These are phyloP conservation scores for Archips xylosteana DNA, from an alignment of 2,888 invertebrate species.

Conservation along the genomic window DNA sequence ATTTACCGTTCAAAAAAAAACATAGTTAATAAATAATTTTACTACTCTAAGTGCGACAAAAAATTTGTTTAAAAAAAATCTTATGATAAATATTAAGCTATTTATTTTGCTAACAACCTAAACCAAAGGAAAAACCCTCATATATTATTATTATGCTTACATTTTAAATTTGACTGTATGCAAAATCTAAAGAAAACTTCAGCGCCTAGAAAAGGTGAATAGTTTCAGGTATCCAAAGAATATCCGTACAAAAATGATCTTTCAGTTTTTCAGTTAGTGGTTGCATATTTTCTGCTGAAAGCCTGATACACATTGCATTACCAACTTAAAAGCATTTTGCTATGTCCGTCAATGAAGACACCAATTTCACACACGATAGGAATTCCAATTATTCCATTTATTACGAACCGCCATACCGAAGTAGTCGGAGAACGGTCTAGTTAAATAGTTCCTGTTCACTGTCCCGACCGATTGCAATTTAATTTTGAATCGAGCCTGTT, in stretches of 20 bases:
- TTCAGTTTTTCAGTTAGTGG: neutral
- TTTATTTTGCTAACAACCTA: too few relatives aligned
- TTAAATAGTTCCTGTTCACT: slow-evolving; percentile 12
- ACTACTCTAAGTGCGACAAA: too few relatives aligned
- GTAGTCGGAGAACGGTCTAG: slow-evolving; percentile 27
- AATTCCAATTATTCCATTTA: slow-evolving; percentile 70
- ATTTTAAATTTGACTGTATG: too few relatives aligned
- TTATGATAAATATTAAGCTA: too few relatives aligned
- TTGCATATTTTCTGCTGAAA: slow-evolving; percentile 22
- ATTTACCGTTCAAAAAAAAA: too few relatives aligned
- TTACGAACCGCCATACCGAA: slow-evolving; percentile 47
- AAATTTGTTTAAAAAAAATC: too few relatives aligned
- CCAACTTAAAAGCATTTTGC: slow-evolving; percentile 53
- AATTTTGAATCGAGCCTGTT: neutral
- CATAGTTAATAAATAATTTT: too few relatives aligned
- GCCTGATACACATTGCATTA: slow-evolving; percentile 61
- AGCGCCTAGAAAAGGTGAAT: neutral
- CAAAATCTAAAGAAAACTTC: too few relatives aligned
- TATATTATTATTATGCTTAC: too few relatives aligned
- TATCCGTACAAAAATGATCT: neutral
- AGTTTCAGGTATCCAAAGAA: neutral
- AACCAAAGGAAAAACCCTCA: too few relatives aligned
- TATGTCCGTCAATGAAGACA: slow-evolving; percentile 59
- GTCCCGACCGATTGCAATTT: neutral
- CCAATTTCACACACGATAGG: slow-evolving; percentile 69